Percentiles rank a stretch among this genome's conserved stretches.
Conservation (phyloP, 2,113 vertebrate genomes). For the Oxyruncus cristatus region DNA sequence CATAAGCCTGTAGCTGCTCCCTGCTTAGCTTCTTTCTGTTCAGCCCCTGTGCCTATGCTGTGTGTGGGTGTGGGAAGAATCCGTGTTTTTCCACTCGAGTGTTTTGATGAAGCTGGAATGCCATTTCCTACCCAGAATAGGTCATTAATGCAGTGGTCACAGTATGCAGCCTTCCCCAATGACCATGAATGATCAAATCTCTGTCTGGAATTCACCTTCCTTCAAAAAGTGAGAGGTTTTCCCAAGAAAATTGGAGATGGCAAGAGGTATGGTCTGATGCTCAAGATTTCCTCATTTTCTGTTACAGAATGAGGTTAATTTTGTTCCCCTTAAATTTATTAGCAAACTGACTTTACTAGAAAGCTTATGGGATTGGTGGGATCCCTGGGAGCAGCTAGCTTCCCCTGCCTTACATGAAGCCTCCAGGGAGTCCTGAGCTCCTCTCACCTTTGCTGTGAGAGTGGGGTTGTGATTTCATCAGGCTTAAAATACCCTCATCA, state of each 20-base stretch:
- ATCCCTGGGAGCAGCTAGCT: not conserved
- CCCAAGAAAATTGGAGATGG: not conserved
- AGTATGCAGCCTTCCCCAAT: conserved; percentile 24
- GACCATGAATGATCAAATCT: not conserved
- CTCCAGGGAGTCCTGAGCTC: not conserved
- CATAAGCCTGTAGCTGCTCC: conserved; percentile 23
- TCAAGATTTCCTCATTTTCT: conserved; percentile 12
- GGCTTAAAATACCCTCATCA: not conserved
- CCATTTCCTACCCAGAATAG: conserved; percentile 52
- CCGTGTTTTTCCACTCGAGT: conserved; percentile 60
- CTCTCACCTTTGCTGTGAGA: not conserved
- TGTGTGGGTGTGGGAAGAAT: conserved; percentile 50
- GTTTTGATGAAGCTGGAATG: conserved; percentile 64
- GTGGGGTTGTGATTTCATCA: not conserved
- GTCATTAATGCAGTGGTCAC: conserved; percentile 17
- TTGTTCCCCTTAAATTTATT: conserved; percentile 2
- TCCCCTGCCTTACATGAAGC: not conserved
- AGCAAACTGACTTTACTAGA: not conserved
- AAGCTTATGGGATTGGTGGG: not conserved
- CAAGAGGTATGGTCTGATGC: not conserved
- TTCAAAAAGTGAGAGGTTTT: conserved; percentile 11
- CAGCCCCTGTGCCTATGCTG: not conserved
- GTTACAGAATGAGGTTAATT: not conserved
- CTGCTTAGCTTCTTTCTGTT: conserved; percentile 44
- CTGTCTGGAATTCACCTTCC: not conserved